These are phyloP conservation scores for Perca fluviatilis DNA, from an alignment of 2,113 vertebrate species.

Conservation along the genomic window DNA sequence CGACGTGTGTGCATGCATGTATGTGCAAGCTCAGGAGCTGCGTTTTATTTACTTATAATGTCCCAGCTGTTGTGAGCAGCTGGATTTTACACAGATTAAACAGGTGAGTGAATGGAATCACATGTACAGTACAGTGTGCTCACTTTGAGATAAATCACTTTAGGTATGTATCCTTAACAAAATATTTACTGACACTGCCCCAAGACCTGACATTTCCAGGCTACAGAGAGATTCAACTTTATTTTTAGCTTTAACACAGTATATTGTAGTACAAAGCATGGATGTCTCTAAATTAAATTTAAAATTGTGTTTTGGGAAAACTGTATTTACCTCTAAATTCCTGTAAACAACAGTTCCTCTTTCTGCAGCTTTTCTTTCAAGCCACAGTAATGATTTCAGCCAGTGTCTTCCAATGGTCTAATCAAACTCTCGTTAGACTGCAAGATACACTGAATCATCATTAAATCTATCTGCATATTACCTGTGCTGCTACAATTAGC, in stretches of 20 bases:
- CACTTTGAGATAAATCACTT: constrained; percentile 17
- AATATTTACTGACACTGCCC: not conserved
- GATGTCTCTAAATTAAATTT: constrained; percentile 11
- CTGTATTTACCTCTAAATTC: constrained; percentile 11
- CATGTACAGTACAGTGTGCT: constrained; percentile 48
- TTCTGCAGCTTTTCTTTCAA: constrained; percentile 19
- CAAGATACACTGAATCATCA: constrained; percentile 77
- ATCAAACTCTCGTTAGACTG: constrained; percentile 73
- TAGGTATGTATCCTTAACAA: constrained; percentile 8
- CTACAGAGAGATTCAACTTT: not conserved
- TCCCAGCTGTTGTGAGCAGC: constrained; percentile 74
- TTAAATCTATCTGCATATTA: constrained; percentile 79
- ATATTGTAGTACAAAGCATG: not conserved
- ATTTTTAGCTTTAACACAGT: not conserved
- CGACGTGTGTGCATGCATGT: constrained; percentile 49
- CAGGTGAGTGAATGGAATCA: constrained; percentile 46
- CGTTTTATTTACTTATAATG: constrained; percentile 67
- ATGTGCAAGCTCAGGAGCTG: constrained; percentile 55
- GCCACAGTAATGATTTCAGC: constrained; percentile 60
- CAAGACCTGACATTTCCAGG: not conserved
- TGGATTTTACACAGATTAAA: constrained; percentile 70
- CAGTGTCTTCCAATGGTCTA: constrained; percentile 65
- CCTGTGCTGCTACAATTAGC: constrained; percentile 78
- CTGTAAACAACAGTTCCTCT: constrained; percentile 11
- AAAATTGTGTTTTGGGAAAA: constrained; percentile 10